Evolutionary conservation across 2,888 invertebrate genomes (phyloP), one percentile per base, ranked within the genome.

Genomic region (Orthosia gothica): DNA sequence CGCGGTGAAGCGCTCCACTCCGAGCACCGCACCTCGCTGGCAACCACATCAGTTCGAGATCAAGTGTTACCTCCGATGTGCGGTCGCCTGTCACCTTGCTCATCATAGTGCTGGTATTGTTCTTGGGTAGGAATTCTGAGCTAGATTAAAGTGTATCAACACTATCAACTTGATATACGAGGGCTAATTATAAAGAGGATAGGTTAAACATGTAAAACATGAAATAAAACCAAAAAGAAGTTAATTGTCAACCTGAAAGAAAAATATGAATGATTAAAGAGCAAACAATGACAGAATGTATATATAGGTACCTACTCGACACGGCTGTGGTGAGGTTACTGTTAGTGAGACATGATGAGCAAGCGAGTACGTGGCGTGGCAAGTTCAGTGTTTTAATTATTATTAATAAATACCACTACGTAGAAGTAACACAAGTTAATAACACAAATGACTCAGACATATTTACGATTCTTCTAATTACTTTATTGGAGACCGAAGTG

Each of bases 1-100:
- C 86, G 59, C 84, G 84, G 20, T 77, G 63, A 70, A 32, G 40
- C 40, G 15, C 32, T 11, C 57, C 13, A 3, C 40, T 40, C 40
- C 40, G 40, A 40, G 40, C 40, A 40, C 40, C 40, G 40, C 40
- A 40, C 40, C 40, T 40, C 40, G 40, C 9, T 40, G 40, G 40
- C 40, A 40, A 9, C 40, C 7, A 40, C 40, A 40, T 1, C 40
- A 9, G 40, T 40, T 40, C 40, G 40, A 7, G 40, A 40, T 40
- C 40, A 40, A 40, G 40, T 40, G 40, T 40, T 40, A 40, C 40
- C 40, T 40, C 40, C 40, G 40, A 40, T 40, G 40, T 40, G 40
- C 9, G 40, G 40, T 9, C 40, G 40, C 40, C 40, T 40, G 40
- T 40, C 40, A 40, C 9, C 66, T 57, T 20, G 57, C 68, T 67